Base-by-base conservation (phyloP, 2,888 invertebrate genomes). In the Malthinus flaveolus region DNA sequence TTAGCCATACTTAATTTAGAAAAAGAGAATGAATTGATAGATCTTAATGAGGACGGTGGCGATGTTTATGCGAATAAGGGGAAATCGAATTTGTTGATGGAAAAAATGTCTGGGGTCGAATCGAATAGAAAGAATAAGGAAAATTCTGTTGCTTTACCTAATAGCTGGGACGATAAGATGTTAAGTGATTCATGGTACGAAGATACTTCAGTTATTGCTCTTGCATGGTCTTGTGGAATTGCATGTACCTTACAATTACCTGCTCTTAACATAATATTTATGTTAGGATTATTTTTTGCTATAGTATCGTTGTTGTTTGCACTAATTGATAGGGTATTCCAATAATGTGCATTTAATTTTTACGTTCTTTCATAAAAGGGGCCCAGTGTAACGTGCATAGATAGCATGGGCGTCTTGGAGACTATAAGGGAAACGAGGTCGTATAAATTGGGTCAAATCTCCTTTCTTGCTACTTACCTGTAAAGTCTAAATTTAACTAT, bases 181-280 rank as follows among this genome's bases (percentile, higher is more conserved):
- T 32, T 54, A 12, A 61, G 50, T 35, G 15, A 39, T 32, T 23
- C 80, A 79, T 86, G 85, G 85, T 84, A 83, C 81, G 82, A 82
- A 62, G 78, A 79, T 79, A 80, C 84, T 70, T 80, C 87, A 81
- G 85, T 85, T 76, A 79, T 89, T 81, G 84, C 87, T 81, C 82
- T 90, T 83, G 88, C 89, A 85, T 89, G 88, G 82, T 84, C 88
- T 73, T 87, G 88, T 82, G 87, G 88, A 75, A 75, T 87, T 82
- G 85, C 87, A 84, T 84, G 86, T 78, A 82, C 84, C 68, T 86
- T 86, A 75, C 85, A 87, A 78, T 80, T 90, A 77, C 85, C 87
- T 74, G 86, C 87, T 71, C 79, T 88, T 80, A 90, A 91, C 81
- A 82, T 88, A 80, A 83, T 89, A 80, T 87, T 89, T 74, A 81